Evolutionary conservation across 2,113 vertebrate species (phyloP).

Genomic region (Scomber colias): DNA sequence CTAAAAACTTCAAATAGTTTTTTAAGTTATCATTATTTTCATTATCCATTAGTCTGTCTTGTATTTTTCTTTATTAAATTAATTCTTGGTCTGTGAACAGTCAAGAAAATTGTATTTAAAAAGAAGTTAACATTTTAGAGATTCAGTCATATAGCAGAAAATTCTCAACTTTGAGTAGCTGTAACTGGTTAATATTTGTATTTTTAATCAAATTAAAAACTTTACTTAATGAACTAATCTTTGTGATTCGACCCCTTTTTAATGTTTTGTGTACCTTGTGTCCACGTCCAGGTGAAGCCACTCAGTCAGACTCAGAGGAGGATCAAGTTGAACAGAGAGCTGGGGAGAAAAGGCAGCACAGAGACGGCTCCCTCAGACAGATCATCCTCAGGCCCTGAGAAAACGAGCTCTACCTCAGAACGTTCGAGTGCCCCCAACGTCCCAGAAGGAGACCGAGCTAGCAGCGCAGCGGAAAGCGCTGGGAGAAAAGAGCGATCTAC

Average conservation of each 20-base stretch:
- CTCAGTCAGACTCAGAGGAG: constrained; percentile 65
- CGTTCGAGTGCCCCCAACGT: constrained; percentile 30
- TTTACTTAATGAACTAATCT: background rate
- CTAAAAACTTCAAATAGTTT: no score
- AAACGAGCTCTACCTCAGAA: constrained; percentile 54
- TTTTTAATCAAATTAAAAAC: no score
- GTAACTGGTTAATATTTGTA: no score
- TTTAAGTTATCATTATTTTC: no score
- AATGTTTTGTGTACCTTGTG: background rate
- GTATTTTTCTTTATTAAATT: no score
- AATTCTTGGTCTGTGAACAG: no score
- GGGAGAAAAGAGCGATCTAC: constrained; percentile 57
- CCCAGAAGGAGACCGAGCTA: constrained; percentile 54
- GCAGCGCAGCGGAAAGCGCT: constrained; percentile 35
- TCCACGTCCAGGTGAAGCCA: constrained; percentile 67
- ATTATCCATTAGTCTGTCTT: no score
- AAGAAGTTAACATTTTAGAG: no score
- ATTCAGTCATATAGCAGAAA: no score
- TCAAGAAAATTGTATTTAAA: no score
- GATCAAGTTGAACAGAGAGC: constrained; percentile 79
- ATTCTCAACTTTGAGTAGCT: no score
- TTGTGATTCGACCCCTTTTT: background rate
- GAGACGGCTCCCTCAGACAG: constrained; percentile 48
- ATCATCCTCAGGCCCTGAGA: constrained; percentile 47
- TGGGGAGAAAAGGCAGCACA: constrained; percentile 71